Conservation (phyloP, 2,888 invertebrate genomes). For the Drosophila pseudotalamancana region DNA sequence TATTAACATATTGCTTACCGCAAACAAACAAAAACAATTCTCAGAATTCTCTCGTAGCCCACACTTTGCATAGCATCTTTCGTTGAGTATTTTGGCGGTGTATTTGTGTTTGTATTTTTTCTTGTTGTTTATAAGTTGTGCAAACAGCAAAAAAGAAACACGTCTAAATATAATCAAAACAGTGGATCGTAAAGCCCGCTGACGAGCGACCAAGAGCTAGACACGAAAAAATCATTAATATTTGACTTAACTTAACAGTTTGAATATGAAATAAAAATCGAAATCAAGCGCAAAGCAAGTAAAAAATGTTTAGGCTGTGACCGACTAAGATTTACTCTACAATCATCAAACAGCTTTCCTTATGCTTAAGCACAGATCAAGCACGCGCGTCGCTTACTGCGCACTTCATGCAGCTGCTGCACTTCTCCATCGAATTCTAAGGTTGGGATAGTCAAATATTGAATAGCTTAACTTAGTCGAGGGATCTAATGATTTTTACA, state of each 20-base stretch:
- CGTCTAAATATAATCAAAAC: constrained; percentile 28
- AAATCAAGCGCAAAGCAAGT: not conserved
- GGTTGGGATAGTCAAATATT: too few species aligned
- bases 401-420: too few species aligned
- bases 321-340: too few species aligned
- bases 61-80: constrained; percentile 29
- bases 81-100: constrained; percentile 9
- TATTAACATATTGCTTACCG: not conserved
- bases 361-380: too few species aligned
- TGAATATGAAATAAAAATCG: not conserved
- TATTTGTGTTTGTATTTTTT: constrained; percentile 22
- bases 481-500: too few species aligned
- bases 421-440: too few species aligned
- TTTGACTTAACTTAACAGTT: not conserved
- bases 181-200: not conserved
- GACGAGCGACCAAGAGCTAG: constrained; percentile 6
- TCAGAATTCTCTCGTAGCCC: constrained; percentile 25
- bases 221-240: constrained; percentile 10
- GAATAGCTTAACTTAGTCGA: too few species aligned
- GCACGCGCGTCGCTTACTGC: too few species aligned
- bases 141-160: constrained; percentile 25
- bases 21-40: constrained; percentile 46
- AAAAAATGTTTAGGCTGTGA: too few species aligned
- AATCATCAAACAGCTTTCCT: too few species aligned
- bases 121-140: constrained; percentile 55